Conservation (phyloP, 2,113 vertebrate species). For the Sinocyclocheilus anophthalmus region DNA sequence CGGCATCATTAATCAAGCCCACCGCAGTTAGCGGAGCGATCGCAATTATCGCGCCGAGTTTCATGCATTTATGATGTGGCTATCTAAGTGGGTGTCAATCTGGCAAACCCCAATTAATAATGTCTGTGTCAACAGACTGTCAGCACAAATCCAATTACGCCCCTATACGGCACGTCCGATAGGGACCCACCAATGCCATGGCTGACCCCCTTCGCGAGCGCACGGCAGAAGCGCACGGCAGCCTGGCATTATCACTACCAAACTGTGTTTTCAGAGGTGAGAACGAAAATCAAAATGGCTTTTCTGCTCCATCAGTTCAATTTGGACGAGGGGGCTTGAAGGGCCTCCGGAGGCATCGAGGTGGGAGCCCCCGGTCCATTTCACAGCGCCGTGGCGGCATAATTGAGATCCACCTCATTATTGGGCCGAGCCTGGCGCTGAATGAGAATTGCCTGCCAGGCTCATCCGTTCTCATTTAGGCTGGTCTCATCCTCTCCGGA, state of each 20-base stretch:
- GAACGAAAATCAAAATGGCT: conserved; percentile 57
- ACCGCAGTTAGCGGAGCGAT: conserved; percentile 49
- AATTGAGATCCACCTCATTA: conserved; percentile 64
- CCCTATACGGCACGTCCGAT: conserved; percentile 42
- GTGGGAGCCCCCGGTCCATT: conserved; percentile 50
- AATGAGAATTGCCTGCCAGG: conserved; percentile 54
- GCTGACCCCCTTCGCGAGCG: conserved; percentile 15
- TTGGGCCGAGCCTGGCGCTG: conserved; percentile 39
- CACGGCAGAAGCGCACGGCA: conserved; percentile 23
- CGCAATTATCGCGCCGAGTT: conserved; percentile 53
- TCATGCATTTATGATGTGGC: conserved; percentile 57
- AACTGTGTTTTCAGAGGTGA: conserved; percentile 40
- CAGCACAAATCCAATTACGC: conserved; percentile 57
- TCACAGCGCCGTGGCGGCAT: conserved; percentile 43
- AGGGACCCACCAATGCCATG: background rate
- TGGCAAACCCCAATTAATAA: conserved; percentile 52
- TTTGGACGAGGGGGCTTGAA: conserved; percentile 54
- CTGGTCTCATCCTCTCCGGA: conserved; percentile 33
- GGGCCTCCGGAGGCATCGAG: conserved; percentile 47
- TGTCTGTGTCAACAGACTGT: conserved; percentile 57
- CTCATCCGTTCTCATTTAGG: conserved; percentile 53
- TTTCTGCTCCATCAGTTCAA: conserved; percentile 61
- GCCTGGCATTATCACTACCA: conserved; percentile 21
- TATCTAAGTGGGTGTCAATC: conserved; percentile 55
- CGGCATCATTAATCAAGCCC: conserved; percentile 56